phyloP scores from a whole-genome alignment of 1,140 invertebrate species.

The Hyphantria cunea region DNA sequence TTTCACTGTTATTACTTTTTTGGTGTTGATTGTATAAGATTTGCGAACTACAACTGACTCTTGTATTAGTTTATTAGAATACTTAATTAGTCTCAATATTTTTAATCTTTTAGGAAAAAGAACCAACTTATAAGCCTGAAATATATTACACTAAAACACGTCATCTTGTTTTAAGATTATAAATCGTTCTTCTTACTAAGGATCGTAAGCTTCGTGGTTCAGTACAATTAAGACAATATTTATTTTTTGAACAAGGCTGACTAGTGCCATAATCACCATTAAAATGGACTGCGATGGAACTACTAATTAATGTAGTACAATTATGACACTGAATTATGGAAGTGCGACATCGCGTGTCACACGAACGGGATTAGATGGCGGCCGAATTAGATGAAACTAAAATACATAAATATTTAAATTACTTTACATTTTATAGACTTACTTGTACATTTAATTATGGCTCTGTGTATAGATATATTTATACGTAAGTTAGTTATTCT shows the following conservation, averaged over 20 bases:
- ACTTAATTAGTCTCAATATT: too few species aligned
- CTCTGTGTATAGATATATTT: constrained; percentile 27
- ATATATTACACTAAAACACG: background rate
- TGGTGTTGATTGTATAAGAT: too few species aligned
- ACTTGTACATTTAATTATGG: too few species aligned
- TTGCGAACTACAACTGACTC: too few species aligned
- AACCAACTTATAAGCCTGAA: background rate
- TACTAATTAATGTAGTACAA: constrained; percentile 56
- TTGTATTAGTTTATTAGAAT: too few species aligned
- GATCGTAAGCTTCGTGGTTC: constrained; percentile 27
- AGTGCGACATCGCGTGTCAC: constrained; percentile 55
- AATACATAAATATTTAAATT: background rate
- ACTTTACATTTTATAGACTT: too few species aligned
- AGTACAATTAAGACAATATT: constrained; percentile 43
- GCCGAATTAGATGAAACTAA: background rate
- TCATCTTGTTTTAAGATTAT: background rate
- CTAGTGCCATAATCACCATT: constrained; percentile 28
- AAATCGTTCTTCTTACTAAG: background rate
- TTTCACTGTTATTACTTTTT: too few species aligned
- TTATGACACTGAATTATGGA: constrained; percentile 67
- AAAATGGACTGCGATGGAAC: constrained; percentile 28
- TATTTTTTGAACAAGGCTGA: constrained; percentile 35
- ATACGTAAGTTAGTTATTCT: too few species aligned
- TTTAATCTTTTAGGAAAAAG: background rate
- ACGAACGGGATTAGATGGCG: constrained; percentile 18